Evolutionary conservation across 2,888 invertebrate genomes (phyloP).

Genomic region (Spilosoma lubricipeda): DNA sequence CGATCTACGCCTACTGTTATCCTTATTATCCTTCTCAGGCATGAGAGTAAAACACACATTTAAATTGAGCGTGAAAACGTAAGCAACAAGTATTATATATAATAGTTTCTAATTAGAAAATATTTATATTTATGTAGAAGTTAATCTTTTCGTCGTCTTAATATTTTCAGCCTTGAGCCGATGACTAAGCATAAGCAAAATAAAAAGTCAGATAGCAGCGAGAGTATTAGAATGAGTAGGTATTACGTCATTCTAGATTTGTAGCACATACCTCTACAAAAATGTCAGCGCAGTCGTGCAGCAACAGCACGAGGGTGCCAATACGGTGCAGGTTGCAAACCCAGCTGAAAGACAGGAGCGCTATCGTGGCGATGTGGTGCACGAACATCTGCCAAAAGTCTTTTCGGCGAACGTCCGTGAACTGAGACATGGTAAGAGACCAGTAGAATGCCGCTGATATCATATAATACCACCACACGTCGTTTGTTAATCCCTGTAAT

Average conservation of each 20-base stretch:
- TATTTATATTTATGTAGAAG: background rate
- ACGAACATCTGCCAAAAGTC: slow-evolving; percentile 99
- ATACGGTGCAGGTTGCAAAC: slow-evolving; percentile 96
- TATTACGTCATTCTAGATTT: background rate
- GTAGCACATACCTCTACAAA: slow-evolving; percentile 90
- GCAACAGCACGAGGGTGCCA: slow-evolving; percentile 94
- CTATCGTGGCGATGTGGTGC: slow-evolving; percentile 97
- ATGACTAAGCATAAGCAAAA: background rate
- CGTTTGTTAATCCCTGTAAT: slow-evolving; percentile 91
- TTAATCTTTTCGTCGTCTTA: too few species aligned
- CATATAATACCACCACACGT: slow-evolving; percentile 99
- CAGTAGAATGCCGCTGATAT: slow-evolving; percentile 97
- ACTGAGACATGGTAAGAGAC: slow-evolving; percentile 96
- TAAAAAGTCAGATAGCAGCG: background rate
- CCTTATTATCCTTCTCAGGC: too few species aligned
- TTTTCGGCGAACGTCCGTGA: slow-evolving; percentile 96
- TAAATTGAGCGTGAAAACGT: too few species aligned
- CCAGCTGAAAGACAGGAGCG: slow-evolving; percentile 97
- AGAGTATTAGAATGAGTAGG: background rate
- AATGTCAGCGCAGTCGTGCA: slow-evolving; percentile 96
- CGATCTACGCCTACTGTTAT: too few species aligned
- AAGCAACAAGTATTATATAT: too few species aligned
- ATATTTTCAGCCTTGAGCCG: background rate
- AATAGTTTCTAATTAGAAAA: too few species aligned
- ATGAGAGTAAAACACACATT: too few species aligned